Conservation (phyloP, 2,797 vertebrate species). For the Agapornis canus region DNA sequence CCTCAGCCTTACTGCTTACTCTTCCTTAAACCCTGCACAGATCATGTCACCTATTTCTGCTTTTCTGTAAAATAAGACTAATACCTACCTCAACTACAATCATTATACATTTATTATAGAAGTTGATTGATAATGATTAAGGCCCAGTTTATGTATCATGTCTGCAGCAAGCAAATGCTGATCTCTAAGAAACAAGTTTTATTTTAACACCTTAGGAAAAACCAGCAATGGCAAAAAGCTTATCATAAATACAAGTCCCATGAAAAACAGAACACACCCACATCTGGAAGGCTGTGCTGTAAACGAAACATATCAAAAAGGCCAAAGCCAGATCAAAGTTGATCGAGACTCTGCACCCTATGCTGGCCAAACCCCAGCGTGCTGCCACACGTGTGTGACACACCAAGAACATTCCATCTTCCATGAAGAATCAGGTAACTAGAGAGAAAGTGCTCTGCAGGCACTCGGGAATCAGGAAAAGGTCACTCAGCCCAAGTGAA, state of each 20-base stretch:
- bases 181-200: neutral
- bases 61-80: neutral
- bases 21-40: neutral
- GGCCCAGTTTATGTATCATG: neutral
- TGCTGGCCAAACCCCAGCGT: neutral
- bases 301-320: neutral
- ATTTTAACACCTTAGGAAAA: neutral
- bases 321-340: neutral
- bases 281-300: neutral
- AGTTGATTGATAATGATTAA: neutral
- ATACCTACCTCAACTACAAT: neutral
- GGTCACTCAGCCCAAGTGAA: neutral
- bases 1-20: neutral
- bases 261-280: neutral
- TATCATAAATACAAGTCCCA: neutral
- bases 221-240: neutral
- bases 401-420: neutral
- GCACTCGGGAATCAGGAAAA: neutral
- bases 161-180: neutral
- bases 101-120: neutral
- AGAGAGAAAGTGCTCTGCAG: neutral
- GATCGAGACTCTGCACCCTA: neutral
- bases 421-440: neutral
- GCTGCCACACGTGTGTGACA: neutral
- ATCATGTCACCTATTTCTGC: neutral